Conservation (phyloP, 2,797 vertebrate genomes). For the Micromesistius poutassou region DNA sequence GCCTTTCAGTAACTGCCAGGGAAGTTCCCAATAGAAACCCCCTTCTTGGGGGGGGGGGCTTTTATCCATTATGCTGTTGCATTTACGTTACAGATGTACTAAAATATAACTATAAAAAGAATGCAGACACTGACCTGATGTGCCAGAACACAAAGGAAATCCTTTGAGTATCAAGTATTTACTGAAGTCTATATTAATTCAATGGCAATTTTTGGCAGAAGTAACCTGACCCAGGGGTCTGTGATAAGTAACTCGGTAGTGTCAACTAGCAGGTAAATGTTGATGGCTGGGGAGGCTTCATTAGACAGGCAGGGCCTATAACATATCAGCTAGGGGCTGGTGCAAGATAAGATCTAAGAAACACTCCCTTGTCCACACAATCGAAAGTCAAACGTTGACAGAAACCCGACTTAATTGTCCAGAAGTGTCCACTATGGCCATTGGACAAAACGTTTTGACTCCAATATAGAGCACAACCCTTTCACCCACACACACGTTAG, state of each 20-base stretch:
- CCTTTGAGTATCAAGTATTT: not conserved
- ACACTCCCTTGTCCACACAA: conserved; percentile 35
- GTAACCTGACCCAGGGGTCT: not conserved
- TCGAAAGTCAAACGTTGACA: conserved; percentile 41
- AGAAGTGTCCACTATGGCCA: conserved; percentile 51
- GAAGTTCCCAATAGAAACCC: too few relatives aligned
- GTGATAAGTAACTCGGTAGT: conserved; percentile 15
- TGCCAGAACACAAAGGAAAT: conserved; percentile 12
- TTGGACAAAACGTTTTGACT: conserved; percentile 35
- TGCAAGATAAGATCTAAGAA: conserved; percentile 35
- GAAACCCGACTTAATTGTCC: conserved; percentile 44
- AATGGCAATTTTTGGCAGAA: not conserved
- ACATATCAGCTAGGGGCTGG: conserved; percentile 41
- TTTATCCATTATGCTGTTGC: conserved; percentile 13
- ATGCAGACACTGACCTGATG: conserved; percentile 9
- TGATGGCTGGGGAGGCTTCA: conserved; percentile 25
- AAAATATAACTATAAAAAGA: conserved; percentile 26
- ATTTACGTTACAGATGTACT: not conserved
- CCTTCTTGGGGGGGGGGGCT: too few relatives aligned
- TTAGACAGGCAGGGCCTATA: conserved; percentile 15
- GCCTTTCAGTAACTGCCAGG: conserved; percentile 28
- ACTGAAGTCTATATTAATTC: not conserved
- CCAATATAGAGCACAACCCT: not conserved
- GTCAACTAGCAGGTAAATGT: conserved; percentile 32
- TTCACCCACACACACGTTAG: conserved; percentile 45